Evolutionary conservation across 1,140 invertebrate species (phyloP), one percentile per base, ranked within the genome.

Genomic region (Tribolium madens): DNA sequence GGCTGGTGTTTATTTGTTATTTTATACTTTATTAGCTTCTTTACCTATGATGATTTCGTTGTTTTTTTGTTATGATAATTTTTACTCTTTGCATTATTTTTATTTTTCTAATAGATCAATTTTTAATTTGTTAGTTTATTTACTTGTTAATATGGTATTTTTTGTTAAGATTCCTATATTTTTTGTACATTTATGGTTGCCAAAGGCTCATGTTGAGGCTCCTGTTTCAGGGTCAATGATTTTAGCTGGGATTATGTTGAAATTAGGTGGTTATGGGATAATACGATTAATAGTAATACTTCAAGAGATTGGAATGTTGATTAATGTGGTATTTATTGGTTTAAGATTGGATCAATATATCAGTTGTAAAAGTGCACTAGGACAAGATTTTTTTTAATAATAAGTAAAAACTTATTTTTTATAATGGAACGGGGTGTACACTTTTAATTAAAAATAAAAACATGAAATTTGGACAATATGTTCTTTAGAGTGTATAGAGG

Each of bases 151-250:
- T 81, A 79, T 89, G 76, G 87, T 88, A 79, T 92, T 92, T 91
- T 88, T 92, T 86, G 87, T 92, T 69, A 93, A 93, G 87, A 88
- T 92, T 81, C 91, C 92, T 15, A 89, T 92, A 85, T 92, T 88
- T 90, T 86, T 89, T 82, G 78, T 91, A 87, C 91, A 93, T 90
- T 87, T 92, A 82, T 93, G 92, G 85, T 85, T 93, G 69, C 91
- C 91, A 64, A 92, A 92, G 73, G 91, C 91, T 87, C 91, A 93
- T 90, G 91, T 93, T 14, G 91, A 93, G 83, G 91, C 91, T 80
- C 91, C 91, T n/a, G 83, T 92, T 84, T 88, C 87, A 57, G 90
- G 91, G 3, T 92, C 91, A 36, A 92, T 93, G 86, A 89, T 93
- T 90, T 90, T 93, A 85, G 91, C 91, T 47, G 91, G 89, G 0